Base-by-base conservation (phyloP, 2,888 invertebrate species). In the Actias luna region DNA sequence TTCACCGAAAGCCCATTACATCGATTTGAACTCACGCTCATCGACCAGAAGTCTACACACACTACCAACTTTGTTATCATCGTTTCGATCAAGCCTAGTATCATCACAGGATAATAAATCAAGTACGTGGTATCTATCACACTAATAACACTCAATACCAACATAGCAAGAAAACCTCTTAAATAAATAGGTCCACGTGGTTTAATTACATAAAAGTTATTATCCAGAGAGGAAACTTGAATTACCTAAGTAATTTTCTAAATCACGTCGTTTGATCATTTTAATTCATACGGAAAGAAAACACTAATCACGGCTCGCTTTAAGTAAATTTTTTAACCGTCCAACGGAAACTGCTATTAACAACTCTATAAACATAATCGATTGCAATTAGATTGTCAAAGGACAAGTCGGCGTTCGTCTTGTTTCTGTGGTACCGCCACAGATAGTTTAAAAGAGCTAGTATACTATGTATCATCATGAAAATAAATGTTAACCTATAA, bases 321-420 rank as follows among this genome's bases (percentile, higher is more conserved):
- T 62, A 42, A 62, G 29, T 57, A 63, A 63, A 36, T 57, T 42
- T 42, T 62, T 58, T 61, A 59, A 36, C 59, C 25, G 22, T 29
- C 59, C n/a, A 63, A 63, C 63, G 59, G 63, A 63, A 63, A 63
- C 58, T 46, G 58, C 25, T 71, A 66, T 63, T 70, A 69, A 64
- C 86, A 80, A 62, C 89, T 89, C 88, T 78, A 75, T 81, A 76
- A 60, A 76, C 60, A 81, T 86, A 84, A 79, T 69, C 72, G 83
- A 85, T 83, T 74, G 88, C 90, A 90, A 91, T 90, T 91, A 90
- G 88, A 89, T 89, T 87, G 90, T 91, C 89, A 90, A 85, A 87
- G 85, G 85, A 84, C 88, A 87, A 89, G 88, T 90, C 89, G 89
- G 75, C 66, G 82, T 84, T 42, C 18, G 42, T 42, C 42, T 42